Conservation (phyloP, 2,888 invertebrate genomes). For the Tenthredo scrophulariae region DNA sequence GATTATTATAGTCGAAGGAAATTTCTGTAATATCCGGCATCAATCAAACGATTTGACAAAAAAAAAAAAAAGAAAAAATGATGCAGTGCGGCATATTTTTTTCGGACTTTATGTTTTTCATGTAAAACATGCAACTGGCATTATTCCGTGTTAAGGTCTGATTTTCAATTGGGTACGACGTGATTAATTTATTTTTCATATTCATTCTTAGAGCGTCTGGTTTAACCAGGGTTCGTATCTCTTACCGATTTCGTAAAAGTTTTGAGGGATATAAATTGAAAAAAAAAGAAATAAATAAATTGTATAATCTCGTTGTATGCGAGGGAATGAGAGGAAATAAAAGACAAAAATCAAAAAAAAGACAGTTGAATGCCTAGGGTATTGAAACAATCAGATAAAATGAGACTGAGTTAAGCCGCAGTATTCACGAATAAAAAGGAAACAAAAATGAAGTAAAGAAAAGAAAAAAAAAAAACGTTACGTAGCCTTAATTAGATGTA, state of each 20-base stretch:
- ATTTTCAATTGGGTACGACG: constrained; percentile 39
- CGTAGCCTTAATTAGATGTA: constrained; percentile 63
- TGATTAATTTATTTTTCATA: not conserved
- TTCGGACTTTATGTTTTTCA: constrained; percentile 58
- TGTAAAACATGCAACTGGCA: constrained; percentile 76
- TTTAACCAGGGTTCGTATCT: not conserved
- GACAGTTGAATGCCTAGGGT: constrained; percentile 32
- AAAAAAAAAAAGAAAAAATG: too few relatives aligned
- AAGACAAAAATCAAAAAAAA: constrained; percentile 53
- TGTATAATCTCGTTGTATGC: constrained; percentile 6
- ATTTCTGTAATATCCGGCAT: not conserved
- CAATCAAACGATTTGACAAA: not conserved
- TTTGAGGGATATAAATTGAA: not conserved
- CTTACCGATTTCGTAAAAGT: not conserved
- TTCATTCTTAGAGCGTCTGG: not conserved
- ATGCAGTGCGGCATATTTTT: constrained; percentile 34
- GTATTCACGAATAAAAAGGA: constrained; percentile 73
- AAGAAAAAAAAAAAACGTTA: constrained; percentile 57
- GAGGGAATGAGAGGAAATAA: constrained; percentile 25
- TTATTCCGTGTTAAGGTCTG: constrained; percentile 67
- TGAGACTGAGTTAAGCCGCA: constrained; percentile 78
- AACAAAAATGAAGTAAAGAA: constrained; percentile 51
- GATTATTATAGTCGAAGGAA: constrained; percentile 26
- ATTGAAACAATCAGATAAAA: constrained; percentile 59
- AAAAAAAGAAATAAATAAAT: not conserved